Evolutionary conservation across 1,140 invertebrate genomes (phyloP).

Genomic region (Nephila pilipes): DNA sequence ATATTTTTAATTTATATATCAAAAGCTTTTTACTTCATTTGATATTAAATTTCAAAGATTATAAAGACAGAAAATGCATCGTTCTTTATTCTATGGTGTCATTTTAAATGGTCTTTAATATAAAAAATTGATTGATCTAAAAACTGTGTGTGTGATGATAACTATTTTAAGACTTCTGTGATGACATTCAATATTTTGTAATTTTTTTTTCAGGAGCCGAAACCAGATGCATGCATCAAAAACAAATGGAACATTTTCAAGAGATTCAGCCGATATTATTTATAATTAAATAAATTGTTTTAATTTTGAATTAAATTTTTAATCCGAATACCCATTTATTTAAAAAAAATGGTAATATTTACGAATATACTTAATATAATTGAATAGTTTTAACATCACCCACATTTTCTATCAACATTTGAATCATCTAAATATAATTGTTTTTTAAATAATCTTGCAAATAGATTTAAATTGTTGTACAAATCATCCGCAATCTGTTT

Average conservation of each 20-base stretch:
- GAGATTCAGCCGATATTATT: neutral
- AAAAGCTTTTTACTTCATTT: too few relatives aligned
- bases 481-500: too few relatives aligned
- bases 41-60: too few relatives aligned
- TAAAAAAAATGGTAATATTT: neutral
- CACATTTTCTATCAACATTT: slow-evolving; percentile 16
- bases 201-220: slow-evolving; percentile 33
- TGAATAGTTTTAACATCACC: neutral
- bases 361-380: neutral
- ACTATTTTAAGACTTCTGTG: too few relatives aligned
- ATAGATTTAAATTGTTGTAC: too few relatives aligned
- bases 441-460: too few relatives aligned
- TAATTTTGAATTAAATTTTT: neutral
- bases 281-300: neutral
- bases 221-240: slow-evolving; percentile 41
- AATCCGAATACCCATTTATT: neutral
- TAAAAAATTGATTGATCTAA: too few relatives aligned
- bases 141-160: too few relatives aligned
- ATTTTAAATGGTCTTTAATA: too few relatives aligned
- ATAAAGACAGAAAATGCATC: too few relatives aligned
- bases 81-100: too few relatives aligned
- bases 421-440: neutral
- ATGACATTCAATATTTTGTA: neutral
- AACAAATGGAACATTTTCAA: slow-evolving; percentile 55
- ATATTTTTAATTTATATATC: too few relatives aligned